Evolutionary conservation across 2,888 invertebrate species (phyloP).

Genomic region (Leptopilina drosophilae): DNA sequence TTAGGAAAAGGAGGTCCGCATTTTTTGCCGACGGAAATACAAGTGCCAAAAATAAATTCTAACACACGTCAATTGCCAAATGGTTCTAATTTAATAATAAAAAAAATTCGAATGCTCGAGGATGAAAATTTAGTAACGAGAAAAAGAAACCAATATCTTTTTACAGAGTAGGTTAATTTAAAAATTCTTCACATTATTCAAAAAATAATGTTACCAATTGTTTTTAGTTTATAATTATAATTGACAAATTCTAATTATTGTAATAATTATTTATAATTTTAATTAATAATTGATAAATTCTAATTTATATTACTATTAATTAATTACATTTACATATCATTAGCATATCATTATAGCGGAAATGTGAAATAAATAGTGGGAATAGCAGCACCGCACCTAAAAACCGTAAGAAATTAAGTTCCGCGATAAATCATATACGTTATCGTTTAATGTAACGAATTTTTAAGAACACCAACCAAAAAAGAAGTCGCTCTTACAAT

Average conservation of each 20-base stretch:
- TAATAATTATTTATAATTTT: neutral
- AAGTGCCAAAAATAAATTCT: slow-evolving; percentile 54
- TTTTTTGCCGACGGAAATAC: slow-evolving; percentile 56
- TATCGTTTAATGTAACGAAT: no score
- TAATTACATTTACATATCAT: no score
- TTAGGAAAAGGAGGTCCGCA: slow-evolving; percentile 55
- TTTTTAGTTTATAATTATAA: neutral
- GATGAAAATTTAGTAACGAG: slow-evolving; percentile 65
- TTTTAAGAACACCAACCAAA: no score
- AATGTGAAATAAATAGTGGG: no score
- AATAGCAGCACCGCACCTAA: no score
- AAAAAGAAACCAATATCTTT: slow-evolving; percentile 63
- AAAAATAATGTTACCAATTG: slow-evolving; percentile 61
- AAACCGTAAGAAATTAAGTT: no score
- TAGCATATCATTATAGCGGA: no score
- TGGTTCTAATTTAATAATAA: slow-evolving; percentile 37
- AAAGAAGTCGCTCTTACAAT: no score
- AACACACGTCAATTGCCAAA: slow-evolving; percentile 45
- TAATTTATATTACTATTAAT: no score
- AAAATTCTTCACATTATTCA: no score
- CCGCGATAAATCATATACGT: no score
- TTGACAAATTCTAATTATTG: neutral
- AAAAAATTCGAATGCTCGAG: slow-evolving; percentile 58
- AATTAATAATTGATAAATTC: no score
- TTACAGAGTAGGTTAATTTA: slow-evolving; percentile 65